Conservation (phyloP, 2,888 invertebrate genomes). For the Diarsia mendica region DNA sequence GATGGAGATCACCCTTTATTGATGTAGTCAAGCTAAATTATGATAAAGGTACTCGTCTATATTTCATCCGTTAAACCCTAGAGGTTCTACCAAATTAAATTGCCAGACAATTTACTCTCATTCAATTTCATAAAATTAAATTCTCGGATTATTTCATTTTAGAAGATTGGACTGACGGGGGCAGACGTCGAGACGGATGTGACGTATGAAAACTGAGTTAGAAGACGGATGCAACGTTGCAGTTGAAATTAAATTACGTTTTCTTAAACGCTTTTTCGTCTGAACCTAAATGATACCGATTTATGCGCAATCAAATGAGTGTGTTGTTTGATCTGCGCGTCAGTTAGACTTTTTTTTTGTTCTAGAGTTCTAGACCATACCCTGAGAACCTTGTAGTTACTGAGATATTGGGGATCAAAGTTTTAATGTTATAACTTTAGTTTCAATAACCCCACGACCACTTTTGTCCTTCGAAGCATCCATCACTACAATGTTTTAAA, state of each 20-base stretch:
- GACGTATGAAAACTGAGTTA: slow-evolving; percentile 48
- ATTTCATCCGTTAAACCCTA: slow-evolving; percentile 40
- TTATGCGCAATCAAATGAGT: too few species aligned
- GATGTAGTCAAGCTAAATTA: not conserved
- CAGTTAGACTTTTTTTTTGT: too few species aligned
- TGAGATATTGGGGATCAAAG: too few species aligned
- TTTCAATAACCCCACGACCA: too few species aligned
- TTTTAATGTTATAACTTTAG: too few species aligned
- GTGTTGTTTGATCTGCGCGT: too few species aligned
- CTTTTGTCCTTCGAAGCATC: too few species aligned
- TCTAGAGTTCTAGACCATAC: too few species aligned
- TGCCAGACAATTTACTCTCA: slow-evolving; percentile 55
- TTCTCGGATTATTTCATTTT: slow-evolving; percentile 54
- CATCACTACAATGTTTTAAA: too few species aligned
- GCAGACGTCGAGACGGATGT: slow-evolving; percentile 30
- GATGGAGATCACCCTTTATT: not conserved
- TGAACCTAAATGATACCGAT: not conserved
- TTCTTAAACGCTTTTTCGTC: not conserved
- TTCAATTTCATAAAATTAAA: slow-evolving; percentile 60
- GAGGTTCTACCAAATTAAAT: slow-evolving; percentile 51
- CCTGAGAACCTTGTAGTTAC: too few species aligned
- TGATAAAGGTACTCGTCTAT: slow-evolving; percentile 12
- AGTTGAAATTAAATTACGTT: slow-evolving; percentile 44
- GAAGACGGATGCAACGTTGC: slow-evolving; percentile 24
- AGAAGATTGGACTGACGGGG: slow-evolving; percentile 42